Conservation (phyloP, 1,140 invertebrate species). For the Drosophila yakuba region DNA sequence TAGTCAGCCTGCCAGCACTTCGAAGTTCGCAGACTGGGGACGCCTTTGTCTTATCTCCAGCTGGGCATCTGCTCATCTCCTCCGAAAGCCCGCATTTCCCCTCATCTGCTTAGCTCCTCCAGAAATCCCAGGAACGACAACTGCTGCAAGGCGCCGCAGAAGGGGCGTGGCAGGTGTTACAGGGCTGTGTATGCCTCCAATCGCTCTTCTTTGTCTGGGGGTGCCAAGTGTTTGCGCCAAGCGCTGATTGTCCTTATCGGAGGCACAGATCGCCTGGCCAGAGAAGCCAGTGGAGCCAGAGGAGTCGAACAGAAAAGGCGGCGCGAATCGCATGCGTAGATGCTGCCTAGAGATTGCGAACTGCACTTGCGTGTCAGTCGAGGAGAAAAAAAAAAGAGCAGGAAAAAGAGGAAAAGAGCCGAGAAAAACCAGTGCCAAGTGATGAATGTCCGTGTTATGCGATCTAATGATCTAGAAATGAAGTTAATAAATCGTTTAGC, state of each 20-base stretch:
- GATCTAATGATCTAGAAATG: conserved; percentile 84
- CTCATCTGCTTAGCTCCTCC: not conserved
- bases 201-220: conserved; percentile 19
- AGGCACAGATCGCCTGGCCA: conserved; percentile 41
- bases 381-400: conserved; percentile 22
- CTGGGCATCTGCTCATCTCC: conserved; percentile 49
- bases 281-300: not conserved
- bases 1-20: conserved; percentile 1
- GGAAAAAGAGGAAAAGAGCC: too few species aligned
- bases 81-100: not conserved
- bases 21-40: not conserved
- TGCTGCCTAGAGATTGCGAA: conserved; percentile 64
- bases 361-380: conserved; percentile 63
- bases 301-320: conserved; percentile 40
- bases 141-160: conserved; percentile 58
- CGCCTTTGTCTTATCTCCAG: conserved; percentile 59
- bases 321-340: conserved; percentile 73
- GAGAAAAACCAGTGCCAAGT: conserved; percentile 58
- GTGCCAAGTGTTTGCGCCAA: conserved; percentile 81
- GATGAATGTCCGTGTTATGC: conserved; percentile 84
- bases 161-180: conserved; percentile 40
- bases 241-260: conserved; percentile 78
- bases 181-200: conserved; percentile 7
- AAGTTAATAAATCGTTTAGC: conserved; percentile 84
- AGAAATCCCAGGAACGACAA: conserved; percentile 18